A percentile compares a stretch with the other conserved stretches of the same genome.
These are phyloP conservation scores for Gobiocypris rarus DNA, from an alignment of 2,113 vertebrate genomes.

Conservation along the genomic window DNA sequence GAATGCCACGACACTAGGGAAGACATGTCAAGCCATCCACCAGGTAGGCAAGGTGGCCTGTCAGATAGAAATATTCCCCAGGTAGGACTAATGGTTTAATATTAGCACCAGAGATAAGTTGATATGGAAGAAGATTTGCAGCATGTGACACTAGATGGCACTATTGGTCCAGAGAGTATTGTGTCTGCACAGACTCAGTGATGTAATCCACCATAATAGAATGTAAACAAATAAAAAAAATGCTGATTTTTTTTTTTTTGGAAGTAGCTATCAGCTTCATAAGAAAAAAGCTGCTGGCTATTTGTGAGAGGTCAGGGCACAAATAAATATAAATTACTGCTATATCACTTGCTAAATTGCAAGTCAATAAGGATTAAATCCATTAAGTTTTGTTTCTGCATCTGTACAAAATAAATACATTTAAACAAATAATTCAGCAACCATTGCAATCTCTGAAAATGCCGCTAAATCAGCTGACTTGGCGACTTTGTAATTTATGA, in stretches of 20 bases:
- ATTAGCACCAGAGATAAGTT: neutral
- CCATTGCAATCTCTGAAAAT: neutral
- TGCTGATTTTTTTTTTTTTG: neutral
- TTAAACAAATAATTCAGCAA: neutral
- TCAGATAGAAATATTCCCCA: conserved; percentile 2
- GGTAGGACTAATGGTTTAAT: neutral
- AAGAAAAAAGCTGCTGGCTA: neutral
- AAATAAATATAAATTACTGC: neutral
- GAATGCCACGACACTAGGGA: conserved; percentile 21
- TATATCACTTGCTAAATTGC: neutral
- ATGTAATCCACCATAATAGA: conserved; percentile 47
- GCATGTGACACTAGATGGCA: conserved; percentile 73
- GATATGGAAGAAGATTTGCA: neutral
- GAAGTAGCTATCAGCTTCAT: neutral
- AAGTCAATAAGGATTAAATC: neutral
- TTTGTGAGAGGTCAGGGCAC: neutral
- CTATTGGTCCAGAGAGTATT: conserved; percentile 62
- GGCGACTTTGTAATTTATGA: neutral
- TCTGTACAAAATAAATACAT: too few relatives aligned
- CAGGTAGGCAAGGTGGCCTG: neutral
- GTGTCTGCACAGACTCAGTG: conserved; percentile 12
- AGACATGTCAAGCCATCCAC: conserved; percentile 60
- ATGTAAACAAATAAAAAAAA: neutral
- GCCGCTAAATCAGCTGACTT: neutral
- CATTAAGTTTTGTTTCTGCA: neutral